These are phyloP conservation scores for Arnoldichthys spilopterus DNA, from an alignment of 2,797 vertebrate species.

Conservation along the genomic window DNA sequence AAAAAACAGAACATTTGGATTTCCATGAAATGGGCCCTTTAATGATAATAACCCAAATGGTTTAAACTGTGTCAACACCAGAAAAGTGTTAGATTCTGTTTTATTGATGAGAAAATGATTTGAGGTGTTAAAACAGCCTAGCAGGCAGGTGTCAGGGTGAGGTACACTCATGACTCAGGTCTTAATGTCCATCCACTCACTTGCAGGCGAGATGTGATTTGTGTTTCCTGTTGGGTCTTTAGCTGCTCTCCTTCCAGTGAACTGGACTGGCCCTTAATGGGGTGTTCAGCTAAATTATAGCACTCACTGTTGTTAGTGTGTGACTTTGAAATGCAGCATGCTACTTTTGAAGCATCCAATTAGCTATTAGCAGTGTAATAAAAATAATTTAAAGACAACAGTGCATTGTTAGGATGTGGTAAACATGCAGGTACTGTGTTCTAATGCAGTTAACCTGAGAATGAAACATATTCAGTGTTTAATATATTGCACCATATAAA, in stretches of 20 bases:
- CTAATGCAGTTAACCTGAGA: not conserved
- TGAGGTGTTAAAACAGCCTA: not conserved
- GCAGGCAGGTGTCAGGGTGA: slow-evolving; percentile 11
- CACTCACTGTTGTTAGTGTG: slow-evolving; percentile 34
- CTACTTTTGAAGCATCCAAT: slow-evolving; percentile 28
- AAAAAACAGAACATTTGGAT: too few relatives aligned
- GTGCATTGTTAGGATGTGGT: not conserved
- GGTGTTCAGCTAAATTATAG: slow-evolving; percentile 40
- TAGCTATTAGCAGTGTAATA: slow-evolving; percentile 21
- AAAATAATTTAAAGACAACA: not conserved
- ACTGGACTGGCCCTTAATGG: slow-evolving; percentile 33
- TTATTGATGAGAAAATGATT: not conserved
- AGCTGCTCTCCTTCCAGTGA: slow-evolving; percentile 37
- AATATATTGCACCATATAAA: too few relatives aligned
- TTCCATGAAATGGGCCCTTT: too few relatives aligned
- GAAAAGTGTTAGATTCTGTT: not conserved
- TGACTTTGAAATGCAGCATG: slow-evolving; percentile 29
- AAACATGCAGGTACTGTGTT: not conserved
- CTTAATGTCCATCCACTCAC: slow-evolving; percentile 18
- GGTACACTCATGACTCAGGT: not conserved
- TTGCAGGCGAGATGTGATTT: slow-evolving; percentile 28
- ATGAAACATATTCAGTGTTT: too few relatives aligned
- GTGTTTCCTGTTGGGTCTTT: slow-evolving; percentile 22
- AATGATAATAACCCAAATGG: not conserved
- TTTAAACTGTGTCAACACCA: not conserved